Base-by-base conservation (phyloP, 1,140 invertebrate genomes). In the Brachionus calyciflorus region DNA sequence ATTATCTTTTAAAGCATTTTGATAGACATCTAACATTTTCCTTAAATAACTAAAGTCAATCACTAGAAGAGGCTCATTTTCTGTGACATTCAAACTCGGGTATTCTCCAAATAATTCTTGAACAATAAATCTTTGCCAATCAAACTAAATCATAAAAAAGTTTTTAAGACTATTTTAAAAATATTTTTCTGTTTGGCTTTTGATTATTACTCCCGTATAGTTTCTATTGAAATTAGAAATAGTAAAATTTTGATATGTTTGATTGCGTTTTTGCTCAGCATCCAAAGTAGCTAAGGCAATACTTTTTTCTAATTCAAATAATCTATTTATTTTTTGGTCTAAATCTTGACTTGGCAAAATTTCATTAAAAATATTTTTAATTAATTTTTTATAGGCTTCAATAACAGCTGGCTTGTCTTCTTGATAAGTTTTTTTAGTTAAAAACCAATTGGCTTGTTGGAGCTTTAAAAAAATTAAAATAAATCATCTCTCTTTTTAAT, bases 371-470 rank as follows among this genome's bases (percentile, higher is more conserved):
- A 73, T 49, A 37, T 73, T 49, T 40, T 73, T 73, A 44, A 73
- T 73, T 6, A 51, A 49, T 33, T 51, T 33, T 41, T 73, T 73
- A 40, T 73, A 73, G 1, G 69, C 44, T 51, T 26, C 51, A 12
- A 73, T 55, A 12, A 49, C 37, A 51, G 44, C 51, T 19, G 33
- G 69, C 10, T 65, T 24, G 14, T 1, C 44, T 10, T 60, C 55
- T 28, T 65, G 37, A 51, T 73, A 73, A 40, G 30, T 51, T 24
- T 51, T 73, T 55, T 49, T 30, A 51, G 46, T 51, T 28, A 73
- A 73, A 73, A 26, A 73, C 69, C 69, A 73, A 55, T 40, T 28
- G 2, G 69, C 19, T 73, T 73, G 69, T 49, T 55, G 46, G 40
- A 73, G 69, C 69, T 73, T 30, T 28, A 14, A 28, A 21, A 51